Evolutionary conservation across 2,888 invertebrate genomes (phyloP).

Genomic region (Caenorhabditis becei): DNA sequence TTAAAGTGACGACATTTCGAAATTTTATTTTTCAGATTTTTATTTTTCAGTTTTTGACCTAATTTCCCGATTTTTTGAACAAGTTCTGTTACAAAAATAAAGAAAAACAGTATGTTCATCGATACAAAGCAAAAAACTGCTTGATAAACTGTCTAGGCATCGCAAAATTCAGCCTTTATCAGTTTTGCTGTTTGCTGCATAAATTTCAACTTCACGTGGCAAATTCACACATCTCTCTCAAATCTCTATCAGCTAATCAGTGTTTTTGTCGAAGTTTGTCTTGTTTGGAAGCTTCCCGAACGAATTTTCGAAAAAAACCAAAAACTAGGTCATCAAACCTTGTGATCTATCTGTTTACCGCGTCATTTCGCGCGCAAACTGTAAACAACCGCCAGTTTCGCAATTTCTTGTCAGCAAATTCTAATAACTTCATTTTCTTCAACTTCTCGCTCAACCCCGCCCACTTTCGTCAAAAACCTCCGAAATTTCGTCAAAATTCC

Average conservation of each 20-base stretch:
- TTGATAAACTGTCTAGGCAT: no score
- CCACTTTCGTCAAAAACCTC: neutral
- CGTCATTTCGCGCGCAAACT: neutral
- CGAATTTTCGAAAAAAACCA: no score
- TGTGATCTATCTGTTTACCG: no score
- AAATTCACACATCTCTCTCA: neutral
- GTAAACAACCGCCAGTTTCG: constrained; percentile 3
- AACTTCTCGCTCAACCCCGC: neutral
- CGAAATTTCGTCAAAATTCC: no score
- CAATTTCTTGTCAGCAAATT: neutral
- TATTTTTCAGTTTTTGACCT: neutral
- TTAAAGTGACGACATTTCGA: constrained; percentile 13
- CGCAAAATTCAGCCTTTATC: neutral
- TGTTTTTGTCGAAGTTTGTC: neutral
- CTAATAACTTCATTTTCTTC: no score
- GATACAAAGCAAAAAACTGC: no score
- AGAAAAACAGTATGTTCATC: no score
- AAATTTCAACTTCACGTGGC: no score
- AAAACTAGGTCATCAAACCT: no score
- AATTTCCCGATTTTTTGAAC: neutral
- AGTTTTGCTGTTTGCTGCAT: neutral
- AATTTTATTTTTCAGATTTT: neutral
- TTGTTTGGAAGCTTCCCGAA: no score
- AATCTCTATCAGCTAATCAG: neutral
- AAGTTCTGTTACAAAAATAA: no score